These are phyloP conservation scores for Pterophyllum scalare DNA, from an alignment of 2,113 vertebrate species.

Conservation along the genomic window DNA sequence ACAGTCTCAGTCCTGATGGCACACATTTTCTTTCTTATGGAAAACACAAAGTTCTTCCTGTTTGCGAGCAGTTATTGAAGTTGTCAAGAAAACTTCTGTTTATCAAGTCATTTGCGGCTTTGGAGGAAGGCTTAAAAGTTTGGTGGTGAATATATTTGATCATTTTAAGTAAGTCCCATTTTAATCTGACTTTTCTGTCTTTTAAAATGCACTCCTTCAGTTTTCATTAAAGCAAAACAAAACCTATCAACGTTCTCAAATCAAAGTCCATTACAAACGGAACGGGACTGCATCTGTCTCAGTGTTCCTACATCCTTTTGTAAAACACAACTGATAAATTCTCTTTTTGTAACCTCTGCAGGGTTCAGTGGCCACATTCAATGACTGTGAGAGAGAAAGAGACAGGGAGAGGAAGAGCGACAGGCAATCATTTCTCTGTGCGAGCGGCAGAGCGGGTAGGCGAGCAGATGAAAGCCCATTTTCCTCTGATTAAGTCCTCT, in stretches of 20 bases:
- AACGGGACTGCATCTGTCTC: conserved; percentile 36
- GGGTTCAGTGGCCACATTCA: conserved; percentile 74
- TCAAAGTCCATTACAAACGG: conserved; percentile 37
- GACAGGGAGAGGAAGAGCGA: conserved; percentile 70
- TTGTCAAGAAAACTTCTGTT: not conserved
- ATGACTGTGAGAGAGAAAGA: conserved; percentile 68
- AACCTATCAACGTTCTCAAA: conserved; percentile 30
- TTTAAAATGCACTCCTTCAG: conserved; percentile 1
- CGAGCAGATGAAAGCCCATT: conserved; percentile 92
- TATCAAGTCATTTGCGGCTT: conserved; percentile 1
- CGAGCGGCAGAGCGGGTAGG: conserved; percentile 88
- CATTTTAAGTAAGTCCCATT: not conserved
- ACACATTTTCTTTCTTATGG: conserved; percentile 11
- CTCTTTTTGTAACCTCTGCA: conserved; percentile 67
- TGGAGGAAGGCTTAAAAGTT: conserved; percentile 1
- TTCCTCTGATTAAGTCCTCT: conserved; percentile 95
- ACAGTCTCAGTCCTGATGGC: conserved; percentile 8
- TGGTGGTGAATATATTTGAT: not conserved
- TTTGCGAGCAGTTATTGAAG: not conserved
- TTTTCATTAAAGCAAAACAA: conserved; percentile 25
- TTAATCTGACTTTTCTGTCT: conserved; percentile 15
- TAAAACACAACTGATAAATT: conserved; percentile 69
- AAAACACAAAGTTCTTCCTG: conserved; percentile 10
- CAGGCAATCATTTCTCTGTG: conserved; percentile 87
- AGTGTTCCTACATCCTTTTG: conserved; percentile 55